Conservation (phyloP, 2,888 invertebrate species). For the Rhyacophila evoluta region DNA sequence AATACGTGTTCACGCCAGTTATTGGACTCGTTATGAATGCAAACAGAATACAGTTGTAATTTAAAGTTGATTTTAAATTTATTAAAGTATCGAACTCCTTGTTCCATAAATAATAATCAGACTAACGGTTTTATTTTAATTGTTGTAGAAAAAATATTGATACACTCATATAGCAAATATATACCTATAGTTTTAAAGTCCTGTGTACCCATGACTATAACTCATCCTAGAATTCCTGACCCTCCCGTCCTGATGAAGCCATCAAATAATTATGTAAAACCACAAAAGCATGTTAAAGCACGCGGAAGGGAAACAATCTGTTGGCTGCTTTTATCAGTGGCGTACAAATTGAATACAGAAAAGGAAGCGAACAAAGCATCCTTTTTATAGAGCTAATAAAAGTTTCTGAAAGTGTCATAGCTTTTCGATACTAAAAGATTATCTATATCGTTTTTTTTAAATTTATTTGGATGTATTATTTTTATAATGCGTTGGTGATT, state of each 20-base stretch:
- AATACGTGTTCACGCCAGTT: neutral
- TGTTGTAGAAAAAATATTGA: conserved; percentile 1
- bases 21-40: neutral
- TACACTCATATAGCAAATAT: neutral
- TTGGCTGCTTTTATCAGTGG: neutral
- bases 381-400: too few species aligned
- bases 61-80: too few species aligned
- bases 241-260: conserved; percentile 45
- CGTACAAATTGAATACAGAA: neutral
- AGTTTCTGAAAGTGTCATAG: too few species aligned
- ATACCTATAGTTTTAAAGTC: neutral
- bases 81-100: too few species aligned
- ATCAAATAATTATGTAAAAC: conserved; percentile 55
- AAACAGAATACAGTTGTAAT: too few species aligned
- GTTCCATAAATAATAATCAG: too few species aligned
- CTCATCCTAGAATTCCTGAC: conserved; percentile 33
- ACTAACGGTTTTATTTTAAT: conserved; percentile 5
- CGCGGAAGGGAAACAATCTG: conserved; percentile 37
- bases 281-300: conserved; percentile 53
- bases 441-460: too few species aligned
- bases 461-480: too few species aligned
- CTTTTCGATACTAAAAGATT: too few species aligned
- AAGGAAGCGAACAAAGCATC: too few species aligned
- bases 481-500: too few species aligned
- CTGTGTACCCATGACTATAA: conserved; percentile 31